Conservation (phyloP, 1,140 invertebrate species). For the Bombus polaris region DNA sequence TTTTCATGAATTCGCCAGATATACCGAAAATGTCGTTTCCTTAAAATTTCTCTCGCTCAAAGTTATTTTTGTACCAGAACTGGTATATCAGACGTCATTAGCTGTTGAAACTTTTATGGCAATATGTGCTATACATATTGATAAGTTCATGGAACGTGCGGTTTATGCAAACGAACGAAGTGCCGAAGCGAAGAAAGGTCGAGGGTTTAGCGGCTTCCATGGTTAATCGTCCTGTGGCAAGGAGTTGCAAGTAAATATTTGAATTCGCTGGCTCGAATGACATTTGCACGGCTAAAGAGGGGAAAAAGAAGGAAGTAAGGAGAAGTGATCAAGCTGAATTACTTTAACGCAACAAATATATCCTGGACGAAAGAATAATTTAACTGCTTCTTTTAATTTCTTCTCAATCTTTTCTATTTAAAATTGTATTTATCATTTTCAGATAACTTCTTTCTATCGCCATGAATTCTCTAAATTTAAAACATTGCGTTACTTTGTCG, state of each 20-base stretch:
- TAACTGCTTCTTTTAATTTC: background rate
- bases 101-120: background rate
- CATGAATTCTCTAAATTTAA: too few species aligned
- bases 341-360: background rate
- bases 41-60: background rate
- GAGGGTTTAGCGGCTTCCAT: background rate
- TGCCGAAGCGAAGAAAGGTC: background rate
- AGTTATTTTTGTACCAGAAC: background rate
- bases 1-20: too few species aligned
- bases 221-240: slow-evolving; percentile 10
- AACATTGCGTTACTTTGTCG: too few species aligned
- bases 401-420: background rate
- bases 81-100: background rate
- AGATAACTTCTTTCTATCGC: too few species aligned
- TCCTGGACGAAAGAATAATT: slow-evolving; percentile 4
- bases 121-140: background rate
- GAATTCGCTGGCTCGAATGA: background rate
- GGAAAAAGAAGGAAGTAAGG: background rate
- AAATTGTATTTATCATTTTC: too few species aligned
- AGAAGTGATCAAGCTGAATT: background rate
- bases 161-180: slow-evolving; percentile 13
- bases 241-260: slow-evolving; percentile 42
- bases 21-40: background rate
- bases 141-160: background rate
- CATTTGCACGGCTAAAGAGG: background rate